Conservation (phyloP, 2,888 invertebrate species). For the Abrostola tripartita region DNA sequence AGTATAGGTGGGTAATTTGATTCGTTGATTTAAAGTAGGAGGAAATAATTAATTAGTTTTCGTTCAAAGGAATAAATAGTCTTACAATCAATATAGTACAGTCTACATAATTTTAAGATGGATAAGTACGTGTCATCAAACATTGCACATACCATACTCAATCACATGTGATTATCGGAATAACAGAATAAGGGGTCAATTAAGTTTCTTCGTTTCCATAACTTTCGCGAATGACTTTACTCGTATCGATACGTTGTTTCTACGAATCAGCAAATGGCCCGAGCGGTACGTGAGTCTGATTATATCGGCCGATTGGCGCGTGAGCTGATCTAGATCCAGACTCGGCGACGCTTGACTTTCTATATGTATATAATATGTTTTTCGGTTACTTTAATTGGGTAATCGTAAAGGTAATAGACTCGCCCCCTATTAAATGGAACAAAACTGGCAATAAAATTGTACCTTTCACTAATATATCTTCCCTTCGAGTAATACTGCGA, state of each 20-base stretch:
- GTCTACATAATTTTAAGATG: too few species aligned
- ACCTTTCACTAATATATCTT: too few species aligned
- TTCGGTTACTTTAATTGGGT: neutral
- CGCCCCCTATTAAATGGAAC: too few species aligned
- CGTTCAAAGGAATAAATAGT: too few species aligned
- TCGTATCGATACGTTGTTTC: conserved; percentile 46
- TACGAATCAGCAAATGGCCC: conserved; percentile 61
- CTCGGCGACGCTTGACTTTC: conserved; percentile 22
- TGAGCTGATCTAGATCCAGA: conserved; percentile 32
- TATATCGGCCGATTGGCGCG: conserved; percentile 55
- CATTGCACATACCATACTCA: neutral
- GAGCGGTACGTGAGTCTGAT: conserved; percentile 63
- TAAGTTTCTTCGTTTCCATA: conserved; percentile 56
- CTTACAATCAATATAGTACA: too few species aligned
- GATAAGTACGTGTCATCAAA: neutral
- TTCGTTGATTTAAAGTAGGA: too few species aligned
- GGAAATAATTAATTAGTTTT: too few species aligned
- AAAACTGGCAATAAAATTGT: too few species aligned
- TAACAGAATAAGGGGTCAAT: conserved; percentile 42
- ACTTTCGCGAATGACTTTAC: conserved; percentile 56
- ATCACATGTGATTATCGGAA: conserved; percentile 14
- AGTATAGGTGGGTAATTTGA: too few species aligned
- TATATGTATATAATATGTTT: conserved; percentile 10
- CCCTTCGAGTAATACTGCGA: too few species aligned
- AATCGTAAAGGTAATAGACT: too few species aligned